Percentiles rank a stretch among this genome's conserved stretches.
phyloP scores from a whole-genome alignment of 1,140 invertebrate genomes.

The Drosophila nebulosa region DNA sequence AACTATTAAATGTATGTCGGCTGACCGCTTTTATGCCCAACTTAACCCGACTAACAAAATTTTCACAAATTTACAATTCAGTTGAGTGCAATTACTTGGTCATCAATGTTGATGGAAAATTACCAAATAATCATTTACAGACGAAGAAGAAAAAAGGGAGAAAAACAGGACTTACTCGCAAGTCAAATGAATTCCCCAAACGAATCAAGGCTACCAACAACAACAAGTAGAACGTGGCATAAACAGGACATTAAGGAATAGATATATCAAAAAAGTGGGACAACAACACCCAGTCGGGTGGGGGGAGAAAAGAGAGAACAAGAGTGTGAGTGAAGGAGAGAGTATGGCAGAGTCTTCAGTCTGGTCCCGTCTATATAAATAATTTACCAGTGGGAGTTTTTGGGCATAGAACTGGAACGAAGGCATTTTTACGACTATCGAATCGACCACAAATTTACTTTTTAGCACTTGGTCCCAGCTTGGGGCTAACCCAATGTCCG shows the following conservation, averaged over 20 bases:
- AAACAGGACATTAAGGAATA: conserved; percentile 74
- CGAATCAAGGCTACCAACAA: conserved; percentile 24
- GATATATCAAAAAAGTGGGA: conserved; percentile 60
- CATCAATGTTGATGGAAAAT: conserved; percentile 59
- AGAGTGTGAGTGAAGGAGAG: neutral
- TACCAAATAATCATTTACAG: conserved; percentile 67
- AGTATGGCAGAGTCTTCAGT: conserved; percentile 17
- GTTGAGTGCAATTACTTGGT: conserved; percentile 50
- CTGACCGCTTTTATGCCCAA: neutral
- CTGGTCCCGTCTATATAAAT: conserved; percentile 34
- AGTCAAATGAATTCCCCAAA: conserved; percentile 34
- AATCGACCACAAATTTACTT: conserved; percentile 79
- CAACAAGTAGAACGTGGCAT: conserved; percentile 40
- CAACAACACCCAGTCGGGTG: conserved; percentile 8
- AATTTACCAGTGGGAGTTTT: conserved; percentile 34
- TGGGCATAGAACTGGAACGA: conserved; percentile 5
- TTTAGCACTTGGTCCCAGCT: conserved; percentile 75
- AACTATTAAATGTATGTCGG: neutral
- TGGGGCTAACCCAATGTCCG: conserved; percentile 53
- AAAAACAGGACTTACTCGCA: neutral
- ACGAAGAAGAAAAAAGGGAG: conserved; percentile 23
- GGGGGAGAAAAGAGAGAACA: neutral
- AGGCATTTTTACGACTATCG: conserved; percentile 73
- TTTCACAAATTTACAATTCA: conserved; percentile 60
- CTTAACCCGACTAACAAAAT: conserved; percentile 5